Conservation (phyloP, 2,113 vertebrate species). For the Serinus canaria region DNA sequence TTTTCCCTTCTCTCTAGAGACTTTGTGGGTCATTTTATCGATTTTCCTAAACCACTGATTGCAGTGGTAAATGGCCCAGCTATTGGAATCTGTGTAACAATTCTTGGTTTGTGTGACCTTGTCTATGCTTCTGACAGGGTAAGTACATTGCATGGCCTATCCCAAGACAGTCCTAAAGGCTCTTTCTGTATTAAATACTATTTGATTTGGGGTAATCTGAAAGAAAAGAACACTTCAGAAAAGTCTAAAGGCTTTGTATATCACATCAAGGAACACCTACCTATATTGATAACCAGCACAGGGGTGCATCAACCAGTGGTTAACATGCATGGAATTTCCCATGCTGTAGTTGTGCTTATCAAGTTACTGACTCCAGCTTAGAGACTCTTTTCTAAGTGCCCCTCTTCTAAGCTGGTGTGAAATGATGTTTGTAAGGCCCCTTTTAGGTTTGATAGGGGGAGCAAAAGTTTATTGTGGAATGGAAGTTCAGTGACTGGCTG, state of each 20-base stretch:
- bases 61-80: conserved; percentile 85
- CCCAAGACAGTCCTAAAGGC: neutral
- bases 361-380: neutral
- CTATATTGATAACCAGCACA: neutral
- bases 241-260: neutral
- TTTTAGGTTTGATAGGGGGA: neutral
- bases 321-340: neutral
- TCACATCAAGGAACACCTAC: neutral
- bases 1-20: conserved; percentile 55
- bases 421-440: neutral
- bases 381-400: neutral
- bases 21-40: conserved; percentile 79
- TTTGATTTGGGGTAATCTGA: neutral
- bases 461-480: neutral
- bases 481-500: neutral
- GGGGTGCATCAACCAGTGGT: neutral
- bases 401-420: neutral
- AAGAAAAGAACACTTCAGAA: neutral
- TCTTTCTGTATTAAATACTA: neutral
- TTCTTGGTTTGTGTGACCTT: conserved; percentile 79
- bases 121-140: conserved; percentile 84
- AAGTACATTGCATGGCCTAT: neutral
- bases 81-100: conserved; percentile 79
- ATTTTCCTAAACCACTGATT: conserved; percentile 87
- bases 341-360: neutral